These are phyloP conservation scores for Prenolepis imparis DNA, from an alignment of 2,888 invertebrate genomes.

Conservation along the genomic window DNA sequence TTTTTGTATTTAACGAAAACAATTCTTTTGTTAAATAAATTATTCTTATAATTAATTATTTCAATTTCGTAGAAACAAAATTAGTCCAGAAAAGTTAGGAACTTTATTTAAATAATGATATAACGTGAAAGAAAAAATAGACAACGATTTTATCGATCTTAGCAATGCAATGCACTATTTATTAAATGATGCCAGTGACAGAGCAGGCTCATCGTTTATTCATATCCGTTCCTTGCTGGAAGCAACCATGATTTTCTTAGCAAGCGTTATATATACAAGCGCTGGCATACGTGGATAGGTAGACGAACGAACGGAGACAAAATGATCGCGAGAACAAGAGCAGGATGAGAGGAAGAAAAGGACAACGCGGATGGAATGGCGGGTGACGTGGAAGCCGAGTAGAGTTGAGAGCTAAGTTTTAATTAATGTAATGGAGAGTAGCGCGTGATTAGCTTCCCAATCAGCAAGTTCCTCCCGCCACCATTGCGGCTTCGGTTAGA, in stretches of 20 bases:
- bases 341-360: constrained; percentile 40
- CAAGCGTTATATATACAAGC: constrained; percentile 19
- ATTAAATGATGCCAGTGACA: constrained; percentile 5
- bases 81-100: background rate
- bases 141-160: background rate
- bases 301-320: constrained; percentile 33
- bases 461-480: constrained; percentile 72
- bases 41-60: constrained; percentile 1
- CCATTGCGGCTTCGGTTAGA: constrained; percentile 51
- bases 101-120: background rate
- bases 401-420: constrained; percentile 82
- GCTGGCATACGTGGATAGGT: constrained; percentile 9
- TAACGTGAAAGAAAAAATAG: background rate
- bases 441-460: constrained; percentile 83
- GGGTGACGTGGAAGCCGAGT: constrained; percentile 68
- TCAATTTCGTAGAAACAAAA: background rate
- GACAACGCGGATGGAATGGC: constrained; percentile 43
- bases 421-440: constrained; percentile 85
- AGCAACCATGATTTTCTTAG: constrained; percentile 36
- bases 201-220: constrained; percentile 24
- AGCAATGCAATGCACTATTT: background rate
- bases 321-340: constrained; percentile 29
- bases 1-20: background rate
- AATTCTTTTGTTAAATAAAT: background rate
- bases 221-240: constrained; percentile 22